Evolutionary conservation across 1,140 invertebrate species (phyloP).

Genomic region (Amphibalanus amphitrite): DNA sequence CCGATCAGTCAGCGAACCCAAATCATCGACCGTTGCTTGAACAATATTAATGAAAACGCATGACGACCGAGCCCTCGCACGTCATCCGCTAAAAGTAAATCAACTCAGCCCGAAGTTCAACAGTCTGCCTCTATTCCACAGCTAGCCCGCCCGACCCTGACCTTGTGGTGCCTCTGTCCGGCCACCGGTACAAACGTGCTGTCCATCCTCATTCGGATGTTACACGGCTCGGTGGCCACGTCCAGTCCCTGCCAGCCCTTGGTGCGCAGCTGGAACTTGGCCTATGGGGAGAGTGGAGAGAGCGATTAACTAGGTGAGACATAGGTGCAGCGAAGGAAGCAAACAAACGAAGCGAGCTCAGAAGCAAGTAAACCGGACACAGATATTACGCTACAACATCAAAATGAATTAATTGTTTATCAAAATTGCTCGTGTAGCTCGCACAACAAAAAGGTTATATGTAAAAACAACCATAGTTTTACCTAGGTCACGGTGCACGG

Average conservation of each 20-base stretch:
- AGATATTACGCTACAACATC: neutral
- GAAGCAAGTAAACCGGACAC: neutral
- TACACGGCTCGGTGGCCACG: constrained; percentile 21
- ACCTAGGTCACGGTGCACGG: no score
- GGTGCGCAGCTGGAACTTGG: constrained; percentile 3
- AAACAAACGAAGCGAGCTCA: neutral
- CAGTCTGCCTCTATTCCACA: neutral
- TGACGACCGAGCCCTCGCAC: no score
- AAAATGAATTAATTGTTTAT: neutral
- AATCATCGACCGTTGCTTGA: no score
- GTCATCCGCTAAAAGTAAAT: neutral
- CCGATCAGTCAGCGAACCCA: no score
- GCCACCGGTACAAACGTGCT: neutral
- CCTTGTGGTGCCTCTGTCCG: neutral
- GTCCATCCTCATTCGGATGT: neutral
- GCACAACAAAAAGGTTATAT: neutral
- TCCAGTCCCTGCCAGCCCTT: neutral
- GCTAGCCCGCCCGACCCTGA: neutral
- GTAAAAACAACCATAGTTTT: no score
- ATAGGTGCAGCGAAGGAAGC: neutral
- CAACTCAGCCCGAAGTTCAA: neutral
- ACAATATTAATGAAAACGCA: no score
- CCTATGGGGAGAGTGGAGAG: neutral
- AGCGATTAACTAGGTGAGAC: no score
- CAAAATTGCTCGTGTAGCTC: neutral